phyloP scores from a whole-genome alignment of 2,888 invertebrate genomes.

The Drymonia ruficornis region DNA sequence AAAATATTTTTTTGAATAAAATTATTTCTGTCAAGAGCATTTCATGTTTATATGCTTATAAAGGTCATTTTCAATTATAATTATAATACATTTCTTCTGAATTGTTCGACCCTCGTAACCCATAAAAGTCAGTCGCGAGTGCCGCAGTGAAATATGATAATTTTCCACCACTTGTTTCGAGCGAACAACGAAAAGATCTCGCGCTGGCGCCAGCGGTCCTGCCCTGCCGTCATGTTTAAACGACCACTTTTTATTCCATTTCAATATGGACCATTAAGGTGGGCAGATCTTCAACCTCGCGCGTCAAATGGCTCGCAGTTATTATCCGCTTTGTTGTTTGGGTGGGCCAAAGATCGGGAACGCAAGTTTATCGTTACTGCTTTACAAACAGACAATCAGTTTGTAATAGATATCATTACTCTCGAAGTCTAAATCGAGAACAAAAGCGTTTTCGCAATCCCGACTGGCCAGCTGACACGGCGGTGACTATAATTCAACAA shows the following conservation, averaged over 20 bases:
- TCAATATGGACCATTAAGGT: slow-evolving; percentile 69
- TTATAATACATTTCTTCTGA: slow-evolving; percentile 45
- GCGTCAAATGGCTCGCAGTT: slow-evolving; percentile 39
- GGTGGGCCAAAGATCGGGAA: slow-evolving; percentile 15
- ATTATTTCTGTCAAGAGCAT: slow-evolving; percentile 45
- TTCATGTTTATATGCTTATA: slow-evolving; percentile 33
- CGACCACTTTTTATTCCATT: slow-evolving; percentile 70
- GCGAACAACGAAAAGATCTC: slow-evolving; percentile 52
- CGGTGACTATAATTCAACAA: slow-evolving; percentile 30
- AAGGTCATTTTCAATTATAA: slow-evolving; percentile 49
- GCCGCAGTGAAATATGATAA: slow-evolving; percentile 75
- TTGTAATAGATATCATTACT: slow-evolving; percentile 33
- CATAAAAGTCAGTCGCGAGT: slow-evolving; percentile 67
- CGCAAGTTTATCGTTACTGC: slow-evolving; percentile 26
- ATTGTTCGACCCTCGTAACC: slow-evolving; percentile 42
- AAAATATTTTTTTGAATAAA: slow-evolving; percentile 37
- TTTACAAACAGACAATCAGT: slow-evolving; percentile 30
- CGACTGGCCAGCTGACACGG: slow-evolving; percentile 19
- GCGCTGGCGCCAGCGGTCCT: slow-evolving; percentile 74
- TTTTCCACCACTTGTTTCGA: slow-evolving; percentile 56
- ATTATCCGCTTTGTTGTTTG: slow-evolving; percentile 37
- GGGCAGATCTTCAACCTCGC: slow-evolving; percentile 61
- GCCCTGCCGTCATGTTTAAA: slow-evolving; percentile 56
- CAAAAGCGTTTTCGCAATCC: slow-evolving; percentile 43
- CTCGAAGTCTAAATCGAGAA: slow-evolving; percentile 28